phyloP scores from a whole-genome alignment of 2,888 invertebrate species.

The Emmelina monodactyla region DNA sequence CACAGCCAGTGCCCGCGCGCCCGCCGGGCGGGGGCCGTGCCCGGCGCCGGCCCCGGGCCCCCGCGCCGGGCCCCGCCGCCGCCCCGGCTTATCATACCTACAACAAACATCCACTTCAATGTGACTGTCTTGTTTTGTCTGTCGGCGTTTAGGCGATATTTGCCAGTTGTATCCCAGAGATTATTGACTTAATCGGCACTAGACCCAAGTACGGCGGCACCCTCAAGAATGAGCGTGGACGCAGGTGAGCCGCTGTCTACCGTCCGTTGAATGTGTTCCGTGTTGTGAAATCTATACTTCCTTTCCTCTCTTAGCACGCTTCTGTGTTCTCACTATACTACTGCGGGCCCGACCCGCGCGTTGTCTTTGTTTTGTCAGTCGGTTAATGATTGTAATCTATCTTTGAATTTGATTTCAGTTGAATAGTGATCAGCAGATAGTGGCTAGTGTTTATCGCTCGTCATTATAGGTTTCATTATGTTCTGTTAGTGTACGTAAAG shows the following conservation, averaged over 20 bases:
- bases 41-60: conserved; percentile 18
- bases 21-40: conserved; percentile 17
- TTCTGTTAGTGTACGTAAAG: conserved; percentile 60
- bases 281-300: conserved; percentile 64
- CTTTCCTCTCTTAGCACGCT: conserved; percentile 68
- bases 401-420: conserved; percentile 61
- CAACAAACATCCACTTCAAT: conserved; percentile 56
- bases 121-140: conserved; percentile 70
- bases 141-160: conserved; percentile 94
- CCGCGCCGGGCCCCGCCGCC: conserved; percentile 18
- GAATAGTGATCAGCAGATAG: conserved; percentile 64
- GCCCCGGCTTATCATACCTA: conserved; percentile 28
- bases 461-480: conserved; percentile 62
- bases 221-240: conserved; percentile 99
- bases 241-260: conserved; percentile 91
- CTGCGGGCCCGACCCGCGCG: conserved; percentile 59
- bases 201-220: conserved; percentile 99
- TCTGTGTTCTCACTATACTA: conserved; percentile 66
- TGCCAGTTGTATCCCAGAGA: conserved; percentile 99
- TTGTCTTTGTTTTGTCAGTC: conserved; percentile 63
- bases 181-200: conserved; percentile 99
- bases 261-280: conserved; percentile 68
- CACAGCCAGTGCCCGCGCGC: conserved; percentile 56
- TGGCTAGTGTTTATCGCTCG: conserved; percentile 65
- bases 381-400: conserved; percentile 59